A percentile compares a stretch with the other conserved stretches of the same genome.
phyloP scores from a whole-genome alignment of 2,888 invertebrate species.

The Mythimna lalbum region DNA sequence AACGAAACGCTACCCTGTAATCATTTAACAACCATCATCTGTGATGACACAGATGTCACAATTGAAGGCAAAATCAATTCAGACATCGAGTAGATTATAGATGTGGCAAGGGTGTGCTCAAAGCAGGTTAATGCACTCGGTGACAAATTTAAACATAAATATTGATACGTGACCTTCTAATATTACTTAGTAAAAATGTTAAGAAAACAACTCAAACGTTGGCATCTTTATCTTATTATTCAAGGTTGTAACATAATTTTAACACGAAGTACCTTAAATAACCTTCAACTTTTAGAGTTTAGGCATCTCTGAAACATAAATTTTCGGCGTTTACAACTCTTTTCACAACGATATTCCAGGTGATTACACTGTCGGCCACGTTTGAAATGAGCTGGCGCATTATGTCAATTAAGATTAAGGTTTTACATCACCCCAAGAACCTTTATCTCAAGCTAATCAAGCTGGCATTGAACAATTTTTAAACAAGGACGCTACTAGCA shows the following conservation, averaged over 20 bases:
- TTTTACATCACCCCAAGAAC: slow-evolving; percentile 16
- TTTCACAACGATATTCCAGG: slow-evolving; percentile 30
- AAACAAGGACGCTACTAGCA: slow-evolving; percentile 35
- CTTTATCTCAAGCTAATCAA: slow-evolving; percentile 21
- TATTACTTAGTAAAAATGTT: slow-evolving; percentile 14
- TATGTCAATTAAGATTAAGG: slow-evolving; percentile 30
- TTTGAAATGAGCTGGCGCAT: slow-evolving; percentile 12
- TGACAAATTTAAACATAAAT: slow-evolving; percentile 37
- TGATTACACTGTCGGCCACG: slow-evolving; percentile 9
- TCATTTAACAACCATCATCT: slow-evolving; percentile 80
- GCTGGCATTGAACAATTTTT: slow-evolving; percentile 38
- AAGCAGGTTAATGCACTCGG: slow-evolving; percentile 53
- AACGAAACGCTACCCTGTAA: slow-evolving; percentile 83
- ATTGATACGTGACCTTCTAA: slow-evolving; percentile 18
- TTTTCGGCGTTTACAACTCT: slow-evolving; percentile 13
- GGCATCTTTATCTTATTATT: slow-evolving; percentile 9
- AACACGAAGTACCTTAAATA: slow-evolving; percentile 15
- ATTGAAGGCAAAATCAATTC: slow-evolving; percentile 84
- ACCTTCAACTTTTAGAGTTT: slow-evolving; percentile 23
- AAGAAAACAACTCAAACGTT: slow-evolving; percentile 8
- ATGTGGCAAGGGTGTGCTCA: slow-evolving; percentile 57
- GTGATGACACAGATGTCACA: slow-evolving; percentile 81
- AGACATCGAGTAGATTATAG: slow-evolving; percentile 71
- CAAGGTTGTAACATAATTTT: slow-evolving; percentile 11
- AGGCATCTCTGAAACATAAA: slow-evolving; percentile 16